phyloP scores from a whole-genome alignment of 2,113 vertebrate genomes.

The Aix galericulata region DNA sequence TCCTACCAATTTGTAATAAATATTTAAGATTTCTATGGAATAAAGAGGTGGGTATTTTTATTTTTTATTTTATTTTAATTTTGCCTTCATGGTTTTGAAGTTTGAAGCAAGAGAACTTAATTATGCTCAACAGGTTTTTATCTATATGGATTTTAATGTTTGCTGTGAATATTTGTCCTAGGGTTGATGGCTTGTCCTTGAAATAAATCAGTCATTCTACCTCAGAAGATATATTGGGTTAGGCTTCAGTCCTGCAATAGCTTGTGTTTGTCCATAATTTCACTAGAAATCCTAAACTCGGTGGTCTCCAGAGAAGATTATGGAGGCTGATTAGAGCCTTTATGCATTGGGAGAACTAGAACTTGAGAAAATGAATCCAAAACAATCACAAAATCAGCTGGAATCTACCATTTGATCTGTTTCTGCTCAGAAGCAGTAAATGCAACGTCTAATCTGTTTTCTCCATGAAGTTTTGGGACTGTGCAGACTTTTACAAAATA shows the following conservation, averaged over 20 bases:
- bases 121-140: background rate
- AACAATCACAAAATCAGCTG: background rate
- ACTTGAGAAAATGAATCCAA: background rate
- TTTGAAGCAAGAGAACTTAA: background rate
- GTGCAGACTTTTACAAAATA: background rate
- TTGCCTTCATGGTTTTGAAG: background rate
- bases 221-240: background rate
- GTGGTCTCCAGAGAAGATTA: background rate
- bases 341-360: background rate
- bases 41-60: background rate
- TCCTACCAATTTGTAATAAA: conserved; percentile 57
- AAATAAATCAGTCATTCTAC: background rate
- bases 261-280: background rate
- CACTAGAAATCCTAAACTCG: background rate
- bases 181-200: background rate
- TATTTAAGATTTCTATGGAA: conserved; percentile 67
- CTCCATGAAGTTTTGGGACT: background rate
- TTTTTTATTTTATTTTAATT: background rate
- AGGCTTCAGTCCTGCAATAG: background rate
- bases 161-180: background rate
- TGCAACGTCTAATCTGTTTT: background rate
- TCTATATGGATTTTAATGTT: background rate
- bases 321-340: background rate
- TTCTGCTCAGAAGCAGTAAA: background rate
- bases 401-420: background rate